phyloP scores from a whole-genome alignment of 2,113 vertebrate species.

The Mus spicilegus region DNA sequence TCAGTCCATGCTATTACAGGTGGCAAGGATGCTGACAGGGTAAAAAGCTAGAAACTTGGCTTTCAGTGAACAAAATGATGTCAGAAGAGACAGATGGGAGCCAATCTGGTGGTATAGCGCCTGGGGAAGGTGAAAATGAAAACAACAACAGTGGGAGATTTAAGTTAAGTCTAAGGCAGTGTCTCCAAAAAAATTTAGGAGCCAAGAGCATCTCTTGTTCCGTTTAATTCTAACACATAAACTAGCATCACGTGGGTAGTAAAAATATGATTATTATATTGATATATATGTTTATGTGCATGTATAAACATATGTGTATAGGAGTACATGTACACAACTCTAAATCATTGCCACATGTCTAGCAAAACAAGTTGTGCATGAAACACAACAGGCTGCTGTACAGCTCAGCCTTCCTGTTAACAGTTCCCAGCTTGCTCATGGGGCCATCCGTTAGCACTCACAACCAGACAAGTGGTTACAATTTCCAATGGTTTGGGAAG shows the following conservation, averaged over 20 bases:
- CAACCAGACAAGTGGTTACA: slow-evolving; percentile 46
- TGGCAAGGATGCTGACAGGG: background rate
- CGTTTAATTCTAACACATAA: slow-evolving; percentile 41
- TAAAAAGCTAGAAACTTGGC: slow-evolving; percentile 2
- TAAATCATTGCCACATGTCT: slow-evolving; percentile 40
- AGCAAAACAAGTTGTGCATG: slow-evolving; percentile 14
- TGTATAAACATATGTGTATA: background rate
- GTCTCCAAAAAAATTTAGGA: background rate
- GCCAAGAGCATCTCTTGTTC: background rate
- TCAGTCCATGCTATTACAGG: background rate
- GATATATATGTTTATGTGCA: background rate
- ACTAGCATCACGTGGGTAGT: background rate
- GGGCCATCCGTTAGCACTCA: slow-evolving; percentile 54
- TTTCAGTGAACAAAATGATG: background rate
- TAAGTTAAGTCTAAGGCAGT: slow-evolving; percentile 7
- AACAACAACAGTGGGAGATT: background rate
- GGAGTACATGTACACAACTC: background rate
- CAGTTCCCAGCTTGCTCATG: background rate
- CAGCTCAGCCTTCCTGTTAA: background rate
- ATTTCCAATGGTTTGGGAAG: slow-evolving; percentile 59
- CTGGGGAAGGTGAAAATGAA: slow-evolving; percentile 34
- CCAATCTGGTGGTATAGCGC: background rate
- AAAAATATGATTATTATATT: slow-evolving; percentile 14
- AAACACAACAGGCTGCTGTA: background rate
- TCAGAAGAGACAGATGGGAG: slow-evolving; percentile 10